Percentiles rank a stretch among this genome's conserved stretches.
These are phyloP conservation scores for Heteromyza rotundicornis DNA, from an alignment of 2,888 invertebrate species.

Conservation along the genomic window DNA sequence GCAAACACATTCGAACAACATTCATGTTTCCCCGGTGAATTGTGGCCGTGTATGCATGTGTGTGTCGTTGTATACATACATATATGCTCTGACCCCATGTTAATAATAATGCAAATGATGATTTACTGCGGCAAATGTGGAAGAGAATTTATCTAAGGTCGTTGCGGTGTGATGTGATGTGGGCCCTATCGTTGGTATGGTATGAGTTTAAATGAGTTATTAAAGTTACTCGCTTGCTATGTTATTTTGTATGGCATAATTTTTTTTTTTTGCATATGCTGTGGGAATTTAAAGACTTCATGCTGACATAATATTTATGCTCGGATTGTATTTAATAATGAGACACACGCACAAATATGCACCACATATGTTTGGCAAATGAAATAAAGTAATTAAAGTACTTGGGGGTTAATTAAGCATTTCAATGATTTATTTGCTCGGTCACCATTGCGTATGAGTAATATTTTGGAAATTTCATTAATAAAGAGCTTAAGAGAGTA, in stretches of 20 bases:
- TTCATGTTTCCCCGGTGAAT: background rate
- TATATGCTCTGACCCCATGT: conserved; percentile 29
- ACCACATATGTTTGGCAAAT: too few species aligned
- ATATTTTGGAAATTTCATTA: background rate
- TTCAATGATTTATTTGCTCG: background rate
- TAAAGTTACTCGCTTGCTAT: background rate
- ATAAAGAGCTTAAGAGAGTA: too few species aligned
- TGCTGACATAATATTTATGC: background rate
- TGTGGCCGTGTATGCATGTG: conserved; percentile 3
- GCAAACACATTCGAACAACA: conserved; percentile 4
- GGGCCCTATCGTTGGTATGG: background rate
- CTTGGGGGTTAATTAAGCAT: too few species aligned
- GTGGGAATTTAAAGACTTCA: background rate
- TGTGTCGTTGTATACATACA: conserved; percentile 30
- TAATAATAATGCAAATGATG: conserved; percentile 47
- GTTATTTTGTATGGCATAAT: background rate
- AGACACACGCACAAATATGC: too few species aligned
- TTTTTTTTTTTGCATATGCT: conserved; percentile 2
- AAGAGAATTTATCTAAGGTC: conserved; percentile 26
- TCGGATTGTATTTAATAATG: background rate
- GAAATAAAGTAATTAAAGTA: conserved; percentile 3
- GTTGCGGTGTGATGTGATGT: background rate
- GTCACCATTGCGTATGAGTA: background rate
- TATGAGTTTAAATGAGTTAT: background rate
- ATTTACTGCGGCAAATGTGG: conserved; percentile 42